These are phyloP conservation scores for Colletes latitarsis DNA, from an alignment of 1,140 invertebrate species.

Conservation along the genomic window DNA sequence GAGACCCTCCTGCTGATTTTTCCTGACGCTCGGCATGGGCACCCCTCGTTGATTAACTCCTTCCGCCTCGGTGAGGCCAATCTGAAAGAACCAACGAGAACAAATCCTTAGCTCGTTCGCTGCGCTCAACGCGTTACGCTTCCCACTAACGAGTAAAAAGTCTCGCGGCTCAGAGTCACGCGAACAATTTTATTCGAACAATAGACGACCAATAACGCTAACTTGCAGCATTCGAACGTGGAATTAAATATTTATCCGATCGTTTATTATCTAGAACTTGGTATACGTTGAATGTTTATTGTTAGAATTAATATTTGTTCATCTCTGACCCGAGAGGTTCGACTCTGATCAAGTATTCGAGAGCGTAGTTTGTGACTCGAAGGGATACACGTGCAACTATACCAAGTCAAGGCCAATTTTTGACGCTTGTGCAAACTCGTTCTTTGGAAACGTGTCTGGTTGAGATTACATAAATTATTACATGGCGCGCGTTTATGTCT, in stretches of 20 bases:
- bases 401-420: constrained; percentile 32
- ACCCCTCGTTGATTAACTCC: constrained; percentile 43
- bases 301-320: too few relatives aligned
- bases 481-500: neutral
- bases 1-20: constrained; percentile 40
- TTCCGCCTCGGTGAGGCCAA: constrained; percentile 41
- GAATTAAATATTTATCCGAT: too few relatives aligned
- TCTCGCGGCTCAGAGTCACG: too few relatives aligned
- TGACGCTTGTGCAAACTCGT: constrained; percentile 19
- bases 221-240: too few relatives aligned
- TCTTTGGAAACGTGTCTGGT: neutral
- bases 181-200: too few relatives aligned
- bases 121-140: neutral
- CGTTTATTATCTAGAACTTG: too few relatives aligned
- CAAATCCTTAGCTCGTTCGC: constrained; percentile 28
- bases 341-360: neutral
- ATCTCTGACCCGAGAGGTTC: neutral
- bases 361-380: constrained; percentile 3
- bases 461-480: constrained; percentile 29
- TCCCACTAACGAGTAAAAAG: neutral
- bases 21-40: constrained; percentile 57
- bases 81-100: constrained; percentile 45
- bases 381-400: neutral
- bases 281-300: too few relatives aligned
- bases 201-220: too few relatives aligned